Evolutionary conservation across 2,888 invertebrate genomes (phyloP).

Genomic region (Parnassius apollo): DNA sequence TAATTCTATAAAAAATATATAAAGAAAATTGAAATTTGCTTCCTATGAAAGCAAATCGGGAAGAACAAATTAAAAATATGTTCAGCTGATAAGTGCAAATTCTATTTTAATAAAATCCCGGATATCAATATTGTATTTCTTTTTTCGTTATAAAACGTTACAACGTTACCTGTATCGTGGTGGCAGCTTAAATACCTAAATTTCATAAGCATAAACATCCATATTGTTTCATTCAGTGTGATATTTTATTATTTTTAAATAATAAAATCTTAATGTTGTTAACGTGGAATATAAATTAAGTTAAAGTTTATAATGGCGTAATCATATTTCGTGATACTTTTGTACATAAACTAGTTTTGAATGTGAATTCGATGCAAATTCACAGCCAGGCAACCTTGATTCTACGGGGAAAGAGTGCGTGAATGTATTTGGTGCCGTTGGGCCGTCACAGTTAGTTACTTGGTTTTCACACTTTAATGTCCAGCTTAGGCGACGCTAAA

Average conservation of each 20-base stretch:
- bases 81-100: too few relatives aligned
- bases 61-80: too few relatives aligned
- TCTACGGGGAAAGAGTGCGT: conserved; percentile 13
- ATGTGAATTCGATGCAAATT: conserved; percentile 20
- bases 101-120: too few relatives aligned
- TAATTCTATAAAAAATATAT: too few relatives aligned
- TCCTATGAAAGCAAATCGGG: too few relatives aligned
- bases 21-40: too few relatives aligned
- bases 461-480: conserved; percentile 20
- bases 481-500: conserved; percentile 11
- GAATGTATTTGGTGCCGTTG: conserved; percentile 4
- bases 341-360: conserved; percentile 6
- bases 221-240: too few relatives aligned
- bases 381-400: conserved; percentile 8
- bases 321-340: conserved; percentile 8
- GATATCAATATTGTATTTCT: too few relatives aligned
- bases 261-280: not conserved
- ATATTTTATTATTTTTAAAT: not conserved
- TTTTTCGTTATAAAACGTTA: too few relatives aligned
- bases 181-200: too few relatives aligned
- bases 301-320: not conserved
- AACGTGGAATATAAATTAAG: not conserved
- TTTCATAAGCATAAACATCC: too few relatives aligned
- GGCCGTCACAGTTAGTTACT: not conserved
- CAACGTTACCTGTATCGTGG: too few relatives aligned